phyloP scores from a whole-genome alignment of 30 jellyfish, hydroid and myxozoan genomes.

The Pelagia noctiluca region DNA sequence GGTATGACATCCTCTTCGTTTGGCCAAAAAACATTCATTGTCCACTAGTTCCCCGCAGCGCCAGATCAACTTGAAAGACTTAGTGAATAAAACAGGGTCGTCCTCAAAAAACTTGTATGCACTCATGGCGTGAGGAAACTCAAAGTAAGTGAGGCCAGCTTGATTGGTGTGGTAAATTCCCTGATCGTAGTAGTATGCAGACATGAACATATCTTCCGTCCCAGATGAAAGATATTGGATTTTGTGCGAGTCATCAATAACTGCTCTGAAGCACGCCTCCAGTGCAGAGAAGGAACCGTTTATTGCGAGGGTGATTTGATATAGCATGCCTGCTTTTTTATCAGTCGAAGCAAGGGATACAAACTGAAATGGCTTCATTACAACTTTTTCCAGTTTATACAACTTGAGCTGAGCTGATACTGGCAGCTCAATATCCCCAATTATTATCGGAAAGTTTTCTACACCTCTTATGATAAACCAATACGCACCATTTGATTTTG shows the following conservation, averaged over 20 bases:
- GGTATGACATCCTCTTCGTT: constrained; percentile 1
- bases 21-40: constrained; percentile 26
- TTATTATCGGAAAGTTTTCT: constrained; percentile 55
- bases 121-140: constrained; percentile 72
- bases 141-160: constrained; percentile 53
- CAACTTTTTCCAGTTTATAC: constrained; percentile 26
- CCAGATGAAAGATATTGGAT: constrained; percentile 64
- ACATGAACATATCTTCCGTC: constrained; percentile 69
- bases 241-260: constrained; percentile 1
- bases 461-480: constrained; percentile 75
- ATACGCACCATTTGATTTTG: constrained; percentile 15
- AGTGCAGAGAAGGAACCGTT: constrained; percentile 34
- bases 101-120: constrained; percentile 72
- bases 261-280: constrained; percentile 60
- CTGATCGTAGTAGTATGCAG: constrained; percentile 67
- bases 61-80: constrained; percentile 62
- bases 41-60: constrained; percentile 61
- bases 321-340: constrained; percentile 56
- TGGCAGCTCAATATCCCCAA: constrained; percentile 66
- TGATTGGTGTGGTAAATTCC: constrained; percentile 70
- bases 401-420: constrained; percentile 33
- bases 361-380: constrained; percentile 23
- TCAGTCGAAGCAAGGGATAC: constrained; percentile 44
- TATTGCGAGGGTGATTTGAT: constrained; percentile 61
- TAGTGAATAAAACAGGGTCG: constrained; percentile 58